phyloP scores from a whole-genome alignment of 2,888 invertebrate genomes.

The Tetramorium bicarinatum region DNA sequence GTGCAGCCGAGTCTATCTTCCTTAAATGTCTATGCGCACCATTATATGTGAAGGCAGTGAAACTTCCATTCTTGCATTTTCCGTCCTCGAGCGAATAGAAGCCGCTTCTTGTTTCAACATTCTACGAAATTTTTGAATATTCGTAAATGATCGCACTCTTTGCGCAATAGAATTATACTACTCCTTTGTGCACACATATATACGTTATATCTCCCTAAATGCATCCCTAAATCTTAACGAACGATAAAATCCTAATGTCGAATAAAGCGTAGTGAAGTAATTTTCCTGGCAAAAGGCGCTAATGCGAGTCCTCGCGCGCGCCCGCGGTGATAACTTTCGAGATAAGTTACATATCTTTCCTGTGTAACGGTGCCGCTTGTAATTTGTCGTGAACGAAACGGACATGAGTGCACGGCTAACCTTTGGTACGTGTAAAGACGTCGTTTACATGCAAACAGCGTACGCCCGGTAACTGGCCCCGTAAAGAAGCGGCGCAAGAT shows the following conservation, averaged over 20 bases:
- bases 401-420: conserved; percentile 73
- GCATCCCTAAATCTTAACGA: not conserved
- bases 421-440: conserved; percentile 78
- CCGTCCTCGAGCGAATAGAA: not conserved
- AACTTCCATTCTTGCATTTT: conserved; percentile 54
- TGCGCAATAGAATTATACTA: not conserved
- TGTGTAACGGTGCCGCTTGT: conserved; percentile 66
- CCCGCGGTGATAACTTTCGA: conserved; percentile 44
- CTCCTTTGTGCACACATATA: not conserved
- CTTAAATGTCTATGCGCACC: conserved; percentile 60
- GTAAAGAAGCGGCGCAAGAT: conserved; percentile 80
- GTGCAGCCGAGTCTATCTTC: conserved; percentile 72
- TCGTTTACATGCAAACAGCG: conserved; percentile 81
- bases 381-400: conserved; percentile 75
- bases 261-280: conserved; percentile 39
- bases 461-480: conserved; percentile 75
- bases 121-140: not conserved
- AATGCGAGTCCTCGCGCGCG: conserved; percentile 1
- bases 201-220: not conserved
- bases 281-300: conserved; percentile 33
- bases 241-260: not conserved
- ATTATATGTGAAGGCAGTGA: conserved; percentile 45
- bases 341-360: conserved; percentile 57
- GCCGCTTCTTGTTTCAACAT: conserved; percentile 8
- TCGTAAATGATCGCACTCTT: not conserved